These are phyloP conservation scores for Dermolepida albohirtum DNA, from an alignment of 2,888 invertebrate genomes.

Conservation along the genomic window DNA sequence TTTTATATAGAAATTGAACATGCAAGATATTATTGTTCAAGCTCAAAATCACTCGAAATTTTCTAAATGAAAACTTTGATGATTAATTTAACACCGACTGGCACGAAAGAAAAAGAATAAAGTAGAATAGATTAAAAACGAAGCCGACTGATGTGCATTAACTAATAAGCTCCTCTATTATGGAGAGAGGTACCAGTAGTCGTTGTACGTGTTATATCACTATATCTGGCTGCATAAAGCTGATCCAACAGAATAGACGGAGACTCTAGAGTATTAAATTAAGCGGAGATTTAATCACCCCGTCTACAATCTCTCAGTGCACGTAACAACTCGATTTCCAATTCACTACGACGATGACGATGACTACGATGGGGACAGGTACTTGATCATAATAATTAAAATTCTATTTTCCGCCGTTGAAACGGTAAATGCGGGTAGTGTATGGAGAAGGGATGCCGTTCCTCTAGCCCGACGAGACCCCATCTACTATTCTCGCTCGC, in stretches of 20 bases:
- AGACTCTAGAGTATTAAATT: constrained; percentile 41
- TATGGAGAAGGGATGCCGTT: constrained; percentile 1
- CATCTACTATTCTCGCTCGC: not conserved
- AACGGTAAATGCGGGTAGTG: constrained; percentile 35
- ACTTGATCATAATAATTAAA: constrained; percentile 38
- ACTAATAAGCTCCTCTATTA: constrained; percentile 21
- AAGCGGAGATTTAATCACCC: constrained; percentile 41
- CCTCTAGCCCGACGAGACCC: too few species aligned
- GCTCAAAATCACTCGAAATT: too few species aligned
- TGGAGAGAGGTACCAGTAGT: constrained; percentile 9
- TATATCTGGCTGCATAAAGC: constrained; percentile 41
- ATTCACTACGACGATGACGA: constrained; percentile 29
- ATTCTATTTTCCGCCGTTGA: constrained; percentile 37
- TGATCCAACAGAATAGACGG: constrained; percentile 42
- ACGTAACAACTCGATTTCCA: constrained; percentile 37
- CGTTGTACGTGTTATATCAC: constrained; percentile 40
- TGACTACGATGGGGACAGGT: constrained; percentile 11
- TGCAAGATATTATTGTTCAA: too few species aligned
- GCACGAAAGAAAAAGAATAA: too few species aligned
- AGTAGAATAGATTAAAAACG: too few species aligned
- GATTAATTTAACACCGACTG: too few species aligned
- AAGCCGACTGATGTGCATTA: constrained; percentile 23
- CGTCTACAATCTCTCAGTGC: constrained; percentile 32
- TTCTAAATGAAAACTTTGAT: too few species aligned
- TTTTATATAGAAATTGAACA: too few species aligned